These are phyloP conservation scores for Macrocentrus cingulum DNA, from an alignment of 1,140 invertebrate genomes.

Conservation along the genomic window DNA sequence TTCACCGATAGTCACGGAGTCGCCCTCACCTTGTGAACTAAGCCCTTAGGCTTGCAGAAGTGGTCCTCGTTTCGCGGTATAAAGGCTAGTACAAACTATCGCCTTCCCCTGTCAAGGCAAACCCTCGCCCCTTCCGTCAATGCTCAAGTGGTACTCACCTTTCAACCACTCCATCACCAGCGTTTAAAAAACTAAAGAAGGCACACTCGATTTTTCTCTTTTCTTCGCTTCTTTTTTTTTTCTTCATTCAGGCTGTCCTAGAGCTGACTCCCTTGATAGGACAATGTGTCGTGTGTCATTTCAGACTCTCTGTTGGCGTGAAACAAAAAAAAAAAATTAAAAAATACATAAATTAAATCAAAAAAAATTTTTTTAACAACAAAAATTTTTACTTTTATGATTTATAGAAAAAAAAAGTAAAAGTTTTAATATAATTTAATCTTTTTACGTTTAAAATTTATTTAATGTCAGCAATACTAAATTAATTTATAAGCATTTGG, in stretches of 20 bases:
- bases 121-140: conserved; percentile 32
- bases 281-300: conserved; percentile 8
- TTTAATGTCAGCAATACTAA: no score
- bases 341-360: no score
- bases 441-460: no score
- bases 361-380: no score
- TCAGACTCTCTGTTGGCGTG: background rate
- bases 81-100: conserved; percentile 38
- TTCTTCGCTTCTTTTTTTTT: conserved; percentile 10
- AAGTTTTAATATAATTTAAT: no score
- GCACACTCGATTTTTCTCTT: conserved; percentile 32
- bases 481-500: no score
- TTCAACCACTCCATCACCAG: conserved; percentile 57
- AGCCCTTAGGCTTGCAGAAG: conserved; percentile 24
- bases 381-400: no score
- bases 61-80: conserved; percentile 45
- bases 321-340: no score
- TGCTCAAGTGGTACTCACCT: conserved; percentile 46
- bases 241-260: background rate
- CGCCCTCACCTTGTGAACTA: conserved; percentile 38
- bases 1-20: conserved; percentile 58
- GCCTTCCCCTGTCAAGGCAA: background rate
- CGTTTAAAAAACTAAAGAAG: conserved; percentile 59
- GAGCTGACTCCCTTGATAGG: conserved; percentile 3
- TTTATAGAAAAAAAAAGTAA: no score